Base-by-base conservation (phyloP, 2,888 invertebrate species). In the Leptogaster cylindrica region DNA sequence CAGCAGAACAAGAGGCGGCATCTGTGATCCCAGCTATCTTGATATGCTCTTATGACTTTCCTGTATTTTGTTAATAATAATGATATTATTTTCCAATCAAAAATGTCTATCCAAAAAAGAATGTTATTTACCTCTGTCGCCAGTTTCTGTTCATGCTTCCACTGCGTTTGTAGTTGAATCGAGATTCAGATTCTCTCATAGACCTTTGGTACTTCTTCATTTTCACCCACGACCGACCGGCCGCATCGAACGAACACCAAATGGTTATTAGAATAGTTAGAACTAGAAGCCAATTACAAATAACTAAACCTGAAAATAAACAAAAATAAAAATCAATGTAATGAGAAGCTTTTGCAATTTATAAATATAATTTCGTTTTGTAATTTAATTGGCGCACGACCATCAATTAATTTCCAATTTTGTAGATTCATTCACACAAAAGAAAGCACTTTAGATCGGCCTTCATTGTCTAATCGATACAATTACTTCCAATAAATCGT, bases 171-270 rank as follows among this genome's bases (percentile, higher is more conserved):
- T 90, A 89, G 76, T 89, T 89, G 74, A 88, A 87, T 72, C 89
- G 85, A n/a, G 88, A 88, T 77, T 90, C 89, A 18, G 88, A 87
- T 76, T 90, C 89, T 72, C 88, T 85, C 87, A 91, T 87, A 71
- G 91, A 92, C 70, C 91, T 85, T 79, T 93, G 92, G 79, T 91
- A 93, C 74, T 91, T 86, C 79, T 92, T 92, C 91, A 93, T 91
- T 82, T 93, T 92, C 23, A 93, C 92, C 93, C 93, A 93, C 51
- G 91, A 91, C 61, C 91, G 83, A 12, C 93, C 93, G n/a, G 92
- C 93, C 1, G 90, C 85, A 81, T 93, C 93, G 81, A 90, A 93
- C 2, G 90, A 90, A 80, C 93, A 93, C 91, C 92, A 93, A 31
- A 91, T 87, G 3, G 91, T 91, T 72, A 91, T 85, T 70, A 91